Evolutionary conservation across 2,888 invertebrate species (phyloP).

Genomic region (Caenorhabditis virilis): DNA sequence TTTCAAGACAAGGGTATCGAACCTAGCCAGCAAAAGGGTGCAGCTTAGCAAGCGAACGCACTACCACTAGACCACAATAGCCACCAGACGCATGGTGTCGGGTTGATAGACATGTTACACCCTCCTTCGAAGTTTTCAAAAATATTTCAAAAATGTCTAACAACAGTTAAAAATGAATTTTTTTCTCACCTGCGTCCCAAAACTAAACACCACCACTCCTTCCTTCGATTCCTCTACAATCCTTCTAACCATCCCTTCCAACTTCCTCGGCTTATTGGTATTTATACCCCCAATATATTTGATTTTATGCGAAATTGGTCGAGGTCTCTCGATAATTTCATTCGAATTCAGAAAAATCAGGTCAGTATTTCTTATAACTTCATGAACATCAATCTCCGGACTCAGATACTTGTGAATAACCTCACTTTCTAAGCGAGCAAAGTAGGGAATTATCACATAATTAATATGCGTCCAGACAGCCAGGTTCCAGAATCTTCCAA

Average conservation of each 20-base stretch:
- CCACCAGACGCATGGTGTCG: no score
- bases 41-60: no score
- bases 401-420: slow-evolving; percentile 14
- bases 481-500: slow-evolving; percentile 17
- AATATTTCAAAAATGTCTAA: no score
- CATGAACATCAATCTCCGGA: neutral
- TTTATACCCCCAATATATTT: slow-evolving; percentile 56
- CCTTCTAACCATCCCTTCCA: slow-evolving; percentile 18
- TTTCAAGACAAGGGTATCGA: no score
- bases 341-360: slow-evolving; percentile 52
- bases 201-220: slow-evolving; percentile 52
- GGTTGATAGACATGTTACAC: no score
- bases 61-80: no score
- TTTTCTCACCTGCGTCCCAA: slow-evolving; percentile 55
- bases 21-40: no score
- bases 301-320: slow-evolving; percentile 47
- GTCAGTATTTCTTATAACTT: slow-evolving; percentile 9
- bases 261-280: slow-evolving; percentile 14
- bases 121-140: no score
- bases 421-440: neutral
- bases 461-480: slow-evolving; percentile 26
- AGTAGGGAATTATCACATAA: slow-evolving; percentile 17
- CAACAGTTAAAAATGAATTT: no score
- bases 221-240: slow-evolving; percentile 10
- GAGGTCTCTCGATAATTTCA: slow-evolving; percentile 51